phyloP scores from a whole-genome alignment of 2,888 invertebrate species.

The Coelopa pilipes region DNA sequence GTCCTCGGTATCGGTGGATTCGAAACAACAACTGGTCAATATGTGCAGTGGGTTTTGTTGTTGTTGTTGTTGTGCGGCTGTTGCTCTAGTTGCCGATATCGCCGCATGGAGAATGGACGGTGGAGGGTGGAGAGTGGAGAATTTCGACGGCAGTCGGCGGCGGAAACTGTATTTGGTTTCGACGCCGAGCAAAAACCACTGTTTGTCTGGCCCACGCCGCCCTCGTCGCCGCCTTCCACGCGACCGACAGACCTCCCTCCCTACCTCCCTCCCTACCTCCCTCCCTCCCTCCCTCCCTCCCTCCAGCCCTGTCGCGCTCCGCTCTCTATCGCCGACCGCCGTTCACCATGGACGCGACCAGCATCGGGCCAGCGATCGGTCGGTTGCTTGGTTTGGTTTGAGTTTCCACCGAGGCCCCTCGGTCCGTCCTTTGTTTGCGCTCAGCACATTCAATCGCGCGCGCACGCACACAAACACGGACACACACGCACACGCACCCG shows the following conservation, averaged over 20 bases:
- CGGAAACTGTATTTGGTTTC: constrained; percentile 15
- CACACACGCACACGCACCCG: neutral
- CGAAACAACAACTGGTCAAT: neutral
- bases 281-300: neutral
- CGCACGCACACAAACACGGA: neutral
- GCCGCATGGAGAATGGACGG: too few relatives aligned
- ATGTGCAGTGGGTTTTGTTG: neutral
- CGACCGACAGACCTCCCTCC: neutral
- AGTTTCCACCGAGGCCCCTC: neutral
- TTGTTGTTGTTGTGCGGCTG: neutral
- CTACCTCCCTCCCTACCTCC: neutral
- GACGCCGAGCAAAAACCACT: too few relatives aligned
- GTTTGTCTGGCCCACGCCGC: neutral
- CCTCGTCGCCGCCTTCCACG: neutral
- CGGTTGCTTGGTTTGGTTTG: neutral
- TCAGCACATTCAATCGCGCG: neutral
- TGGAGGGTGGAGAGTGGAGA: neutral
- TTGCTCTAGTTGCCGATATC: too few relatives aligned
- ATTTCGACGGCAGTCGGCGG: constrained; percentile 1
- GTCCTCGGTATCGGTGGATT: too few relatives aligned
- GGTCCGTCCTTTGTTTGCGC: neutral
- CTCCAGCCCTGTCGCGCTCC: neutral
- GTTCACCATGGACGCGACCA: neutral
- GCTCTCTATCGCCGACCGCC: neutral
- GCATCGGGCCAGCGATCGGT: neutral